Percentiles rank a stretch among this genome's conserved stretches.
phyloP scores from a whole-genome alignment of 2,888 invertebrate genomes.

The Stenurella melanura region DNA sequence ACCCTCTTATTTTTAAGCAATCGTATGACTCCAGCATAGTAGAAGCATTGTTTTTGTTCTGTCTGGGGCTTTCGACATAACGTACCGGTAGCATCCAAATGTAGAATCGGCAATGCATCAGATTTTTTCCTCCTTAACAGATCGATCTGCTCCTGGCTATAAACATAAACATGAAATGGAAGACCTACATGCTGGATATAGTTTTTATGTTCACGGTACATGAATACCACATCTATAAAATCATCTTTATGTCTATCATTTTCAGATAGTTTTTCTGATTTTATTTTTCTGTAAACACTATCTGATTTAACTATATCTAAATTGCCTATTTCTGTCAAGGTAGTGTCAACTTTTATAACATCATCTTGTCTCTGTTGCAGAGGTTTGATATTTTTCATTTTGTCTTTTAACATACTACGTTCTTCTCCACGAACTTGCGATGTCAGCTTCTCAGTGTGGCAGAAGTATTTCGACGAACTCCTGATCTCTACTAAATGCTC shows the following conservation, averaged over 20 bases:
- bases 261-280: constrained; percentile 17
- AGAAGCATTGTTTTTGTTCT: too few relatives aligned
- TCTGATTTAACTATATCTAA: constrained; percentile 34
- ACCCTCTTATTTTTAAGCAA: too few relatives aligned
- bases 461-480: constrained; percentile 26
- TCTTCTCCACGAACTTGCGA: too few relatives aligned
- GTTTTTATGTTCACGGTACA: background rate
- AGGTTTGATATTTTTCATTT: constrained; percentile 26
- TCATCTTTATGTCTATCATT: constrained; percentile 31
- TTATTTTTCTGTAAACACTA: constrained; percentile 29
- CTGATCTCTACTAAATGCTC: constrained; percentile 5
- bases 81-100: too few relatives aligned
- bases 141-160: too few relatives aligned
- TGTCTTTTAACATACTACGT: constrained; percentile 22
- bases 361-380: constrained; percentile 20
- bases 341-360: constrained; percentile 7
- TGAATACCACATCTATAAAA: constrained; percentile 28
- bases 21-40: too few relatives aligned
- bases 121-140: too few relatives aligned
- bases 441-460: background rate
- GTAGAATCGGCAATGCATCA: too few relatives aligned
- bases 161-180: too few relatives aligned
- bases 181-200: too few relatives aligned
- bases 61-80: too few relatives aligned
- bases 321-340: too few relatives aligned